Conservation (phyloP, 2,113 vertebrate species). For the Vulpes vulpes region DNA sequence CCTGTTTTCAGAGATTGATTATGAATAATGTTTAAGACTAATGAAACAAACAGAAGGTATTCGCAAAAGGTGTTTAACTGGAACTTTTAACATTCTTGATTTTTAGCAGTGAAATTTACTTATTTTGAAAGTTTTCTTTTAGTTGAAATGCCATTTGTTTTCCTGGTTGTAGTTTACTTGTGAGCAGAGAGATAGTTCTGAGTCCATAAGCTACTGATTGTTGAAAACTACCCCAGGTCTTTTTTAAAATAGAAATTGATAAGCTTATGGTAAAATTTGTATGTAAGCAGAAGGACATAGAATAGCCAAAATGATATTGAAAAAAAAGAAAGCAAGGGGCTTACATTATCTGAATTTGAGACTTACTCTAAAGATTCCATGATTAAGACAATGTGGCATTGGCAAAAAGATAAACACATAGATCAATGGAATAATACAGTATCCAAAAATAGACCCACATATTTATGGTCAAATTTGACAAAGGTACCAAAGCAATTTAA, state of each 20-base stretch:
- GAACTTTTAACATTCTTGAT: background rate
- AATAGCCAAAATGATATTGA: background rate
- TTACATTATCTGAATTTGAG: background rate
- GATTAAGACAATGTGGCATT: background rate
- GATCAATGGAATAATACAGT: background rate
- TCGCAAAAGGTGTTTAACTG: background rate
- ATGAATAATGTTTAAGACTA: background rate
- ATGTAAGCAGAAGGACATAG: background rate
- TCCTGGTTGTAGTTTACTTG: background rate
- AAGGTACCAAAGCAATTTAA: background rate
- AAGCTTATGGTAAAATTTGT: slow-evolving; percentile 43
- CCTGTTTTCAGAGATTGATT: slow-evolving; percentile 31
- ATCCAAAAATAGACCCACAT: background rate
- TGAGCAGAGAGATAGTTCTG: background rate
- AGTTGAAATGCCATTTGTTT: slow-evolving; percentile 25
- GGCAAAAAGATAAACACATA: background rate
- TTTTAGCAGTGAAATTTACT: slow-evolving; percentile 13
- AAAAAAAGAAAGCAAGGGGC: background rate
- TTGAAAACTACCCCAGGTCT: background rate
- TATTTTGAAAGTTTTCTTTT: background rate
- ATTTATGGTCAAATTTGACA: background rate
- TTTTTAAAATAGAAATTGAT: slow-evolving; percentile 2
- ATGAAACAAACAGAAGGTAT: slow-evolving; percentile 10
- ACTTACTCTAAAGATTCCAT: background rate
- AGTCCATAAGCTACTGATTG: background rate